Evolutionary conservation across 2,797 vertebrate genomes (phyloP).

Genomic region (Hapalemur alaotrensis): DNA sequence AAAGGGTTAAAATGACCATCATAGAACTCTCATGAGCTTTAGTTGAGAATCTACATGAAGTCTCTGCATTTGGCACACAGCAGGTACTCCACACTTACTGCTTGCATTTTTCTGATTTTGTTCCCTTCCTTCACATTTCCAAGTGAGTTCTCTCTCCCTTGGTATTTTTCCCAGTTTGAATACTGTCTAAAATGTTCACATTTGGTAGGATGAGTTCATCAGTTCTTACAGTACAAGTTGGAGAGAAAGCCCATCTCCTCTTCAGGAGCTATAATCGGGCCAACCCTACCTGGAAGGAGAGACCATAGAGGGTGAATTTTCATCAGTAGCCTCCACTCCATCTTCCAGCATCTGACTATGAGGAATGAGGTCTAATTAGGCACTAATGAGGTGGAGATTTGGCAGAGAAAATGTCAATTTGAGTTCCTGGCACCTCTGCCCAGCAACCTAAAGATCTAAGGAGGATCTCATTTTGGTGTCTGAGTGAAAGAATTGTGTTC

Average conservation of each 20-base stretch:
- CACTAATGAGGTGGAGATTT: not conserved
- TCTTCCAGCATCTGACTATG: not conserved
- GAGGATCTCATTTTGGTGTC: not conserved
- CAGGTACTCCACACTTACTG: not conserved
- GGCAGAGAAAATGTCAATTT: not conserved
- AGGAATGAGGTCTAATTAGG: not conserved
- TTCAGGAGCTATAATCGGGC: not conserved
- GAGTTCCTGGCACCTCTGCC: not conserved
- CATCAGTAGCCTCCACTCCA: not conserved
- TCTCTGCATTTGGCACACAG: not conserved
- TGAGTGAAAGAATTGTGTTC: not conserved
- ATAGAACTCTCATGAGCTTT: not conserved
- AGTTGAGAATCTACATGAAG: not conserved
- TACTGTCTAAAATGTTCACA: not conserved
- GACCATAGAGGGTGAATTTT: not conserved
- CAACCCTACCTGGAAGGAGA: not conserved
- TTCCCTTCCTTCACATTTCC: not conserved
- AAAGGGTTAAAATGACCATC: not conserved
- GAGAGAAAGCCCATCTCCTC: not conserved
- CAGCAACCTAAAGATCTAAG: not conserved
- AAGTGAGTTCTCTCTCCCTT: not conserved
- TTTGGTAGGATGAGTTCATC: not conserved
- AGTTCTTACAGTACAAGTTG: not conserved
- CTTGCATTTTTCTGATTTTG: not conserved
- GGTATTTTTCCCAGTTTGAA: not conserved